Evolutionary conservation across 2,797 vertebrate species (phyloP).

Genomic region (Lophius americanus): DNA sequence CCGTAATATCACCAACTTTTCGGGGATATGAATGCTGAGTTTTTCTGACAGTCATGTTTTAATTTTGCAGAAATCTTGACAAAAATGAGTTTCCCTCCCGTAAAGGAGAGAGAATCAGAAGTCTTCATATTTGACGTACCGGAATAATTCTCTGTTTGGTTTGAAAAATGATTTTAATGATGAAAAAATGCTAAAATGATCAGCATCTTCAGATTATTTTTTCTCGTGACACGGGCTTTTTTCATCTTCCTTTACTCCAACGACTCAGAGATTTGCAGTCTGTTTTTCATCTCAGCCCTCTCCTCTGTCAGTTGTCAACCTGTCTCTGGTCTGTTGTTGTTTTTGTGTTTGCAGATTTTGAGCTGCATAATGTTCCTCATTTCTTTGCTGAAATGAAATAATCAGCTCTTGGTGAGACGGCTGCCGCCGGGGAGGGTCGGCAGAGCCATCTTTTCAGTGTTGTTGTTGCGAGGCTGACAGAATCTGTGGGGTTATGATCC

Average conservation of each 20-base stretch:
- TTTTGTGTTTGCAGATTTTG: neutral
- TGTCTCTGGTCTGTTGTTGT: neutral
- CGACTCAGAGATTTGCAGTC: too few relatives aligned
- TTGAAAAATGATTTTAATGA: neutral
- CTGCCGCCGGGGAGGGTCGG: constrained; percentile 12
- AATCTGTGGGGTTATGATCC: too few relatives aligned
- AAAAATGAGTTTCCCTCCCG: neutral
- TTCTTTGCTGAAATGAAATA: constrained; percentile 24
- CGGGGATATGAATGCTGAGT: too few relatives aligned
- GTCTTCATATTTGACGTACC: neutral
- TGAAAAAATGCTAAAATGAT: neutral
- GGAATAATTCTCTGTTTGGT: neutral
- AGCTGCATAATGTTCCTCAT: constrained; percentile 8
- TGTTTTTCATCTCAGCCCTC: neutral
- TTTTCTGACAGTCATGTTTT: too few relatives aligned
- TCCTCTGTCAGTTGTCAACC: neutral
- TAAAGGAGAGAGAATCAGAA: neutral
- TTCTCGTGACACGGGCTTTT: too few relatives aligned
- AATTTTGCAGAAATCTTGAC: too few relatives aligned
- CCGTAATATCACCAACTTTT: too few relatives aligned
- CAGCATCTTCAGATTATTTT: neutral
- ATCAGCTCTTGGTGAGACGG: constrained; percentile 12
- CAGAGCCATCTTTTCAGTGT: constrained; percentile 19
- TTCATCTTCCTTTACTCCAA: too few relatives aligned
- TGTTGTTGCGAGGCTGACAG: constrained; percentile 16